Evolutionary conservation across 53 echinoderm and acorn worm species (phyloP), one percentile per base, ranked within the genome.

Genomic region (Astropecten irregularis): DNA sequence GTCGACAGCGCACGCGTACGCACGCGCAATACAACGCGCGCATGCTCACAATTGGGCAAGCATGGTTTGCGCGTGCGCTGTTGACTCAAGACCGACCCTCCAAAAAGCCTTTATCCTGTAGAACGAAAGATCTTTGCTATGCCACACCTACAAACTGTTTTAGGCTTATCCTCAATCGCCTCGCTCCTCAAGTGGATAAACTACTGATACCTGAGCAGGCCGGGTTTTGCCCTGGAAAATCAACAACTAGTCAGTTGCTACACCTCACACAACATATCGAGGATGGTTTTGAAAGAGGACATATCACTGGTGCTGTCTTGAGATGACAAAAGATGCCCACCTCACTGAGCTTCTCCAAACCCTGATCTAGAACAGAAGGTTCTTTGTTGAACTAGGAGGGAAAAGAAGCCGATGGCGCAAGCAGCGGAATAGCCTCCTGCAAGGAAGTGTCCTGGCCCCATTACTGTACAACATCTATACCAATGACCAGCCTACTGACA

Each of bases 401-500:
- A 22, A 54, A 42, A 38, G 52, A n/a, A 88, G 88, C 71, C 71
- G 82, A 23, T 70, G 82, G 88, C 51, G 82, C 42, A 70, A 40
- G 48, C 88, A 81, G 49, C 57, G 16, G 49, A 88, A 88, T 63
- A 72, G 73, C 1, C 68, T 83, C 37, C 66, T 60, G 15, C 69
- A 70, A 64, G 81, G 79, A 3, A 66, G 79, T 35, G 73, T 74
- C 4, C 85, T 86, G 28, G 85, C 64, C 28, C 82, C 82, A 21
- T 34, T 82, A 32, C 82, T 88, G 20, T 88, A 70, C 63, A 88
- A 88, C 88, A 71, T 88, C 37, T 88, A 82, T n/a, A 88, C 88
- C 3, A 88, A 82, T 50, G 82, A 88, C 82, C 88, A 88, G 62
- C 88, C 88, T 1, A 25, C 16, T 11, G 15, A 57, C 30, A 53